Base-by-base conservation (phyloP, 2,797 vertebrate species). In the Smutsia gigantea region DNA sequence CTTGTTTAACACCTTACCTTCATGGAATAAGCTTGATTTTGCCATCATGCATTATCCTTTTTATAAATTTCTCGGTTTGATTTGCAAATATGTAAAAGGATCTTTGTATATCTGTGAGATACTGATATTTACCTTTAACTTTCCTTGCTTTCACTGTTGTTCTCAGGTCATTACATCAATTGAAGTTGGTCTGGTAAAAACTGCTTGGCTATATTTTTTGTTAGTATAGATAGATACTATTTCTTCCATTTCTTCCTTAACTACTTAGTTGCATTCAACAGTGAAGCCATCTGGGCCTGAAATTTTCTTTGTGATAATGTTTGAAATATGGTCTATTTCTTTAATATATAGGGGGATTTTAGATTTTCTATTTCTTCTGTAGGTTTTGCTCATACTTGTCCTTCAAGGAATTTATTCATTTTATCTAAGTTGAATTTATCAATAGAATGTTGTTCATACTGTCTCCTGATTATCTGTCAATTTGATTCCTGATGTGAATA, bases 381-480 rank as follows among this genome's bases (percentile, higher is more conserved):
- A 42, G 51, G 17, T 90, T 79, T 79, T 64, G 57, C 25, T 34
- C 61, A 61, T 59, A 87, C 72, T 63, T 71, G 18, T 78, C 3
- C 74, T 87, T 92, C 7, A 81, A 82, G n/a, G 15, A 74, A 81
- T 86, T 72, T 57, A 82, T 59, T 74, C n/a, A 75, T 75, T 86
- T 87, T 49, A 49, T 34, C 21, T 72, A 59, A 64, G 29, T 87
- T 75, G 78, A 37, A 31, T 25, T 59, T 84, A 27, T 53, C 69
- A n/a, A 23, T 49, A n/a, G 55, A 63, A 81, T 81, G 23, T 74
- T 63, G 39, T 25, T 51, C 5, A 49, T 61, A 18, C 25, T 74
- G 12, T 53, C 8, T 75, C n/a, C 68, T 74, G n/a, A 23, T 29
- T 61, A 42, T 92, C 10, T 85, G 75, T 61, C 59, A 34, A 29